These are phyloP conservation scores for Pteropus rufus DNA, from an alignment of 2,797 vertebrate genomes.

Conservation along the genomic window DNA sequence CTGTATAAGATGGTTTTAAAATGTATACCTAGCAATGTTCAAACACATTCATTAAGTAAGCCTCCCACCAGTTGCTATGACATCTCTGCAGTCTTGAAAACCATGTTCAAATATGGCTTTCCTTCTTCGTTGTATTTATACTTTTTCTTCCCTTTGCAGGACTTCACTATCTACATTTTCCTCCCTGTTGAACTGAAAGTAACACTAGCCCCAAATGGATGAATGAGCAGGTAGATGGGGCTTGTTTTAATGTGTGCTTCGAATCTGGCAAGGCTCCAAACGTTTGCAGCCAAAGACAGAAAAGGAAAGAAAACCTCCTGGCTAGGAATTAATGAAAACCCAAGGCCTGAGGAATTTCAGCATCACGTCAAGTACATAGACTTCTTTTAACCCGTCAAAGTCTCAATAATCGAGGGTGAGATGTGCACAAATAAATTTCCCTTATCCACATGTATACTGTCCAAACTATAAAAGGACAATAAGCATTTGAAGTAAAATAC, in stretches of 20 bases:
- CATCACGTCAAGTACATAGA: constrained; percentile 47
- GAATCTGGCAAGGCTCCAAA: constrained; percentile 62
- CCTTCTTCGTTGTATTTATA: not conserved
- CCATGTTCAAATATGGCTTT: not conserved
- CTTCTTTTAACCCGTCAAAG: constrained; percentile 71
- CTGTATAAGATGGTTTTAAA: constrained; percentile 28
- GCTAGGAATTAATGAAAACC: constrained; percentile 75
- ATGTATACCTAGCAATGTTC: constrained; percentile 23
- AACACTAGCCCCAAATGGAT: constrained; percentile 26
- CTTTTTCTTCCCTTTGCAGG: not conserved
- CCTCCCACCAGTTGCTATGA: not conserved
- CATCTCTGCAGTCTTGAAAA: not conserved
- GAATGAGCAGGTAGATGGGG: constrained; percentile 61
- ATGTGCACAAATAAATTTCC: not conserved
- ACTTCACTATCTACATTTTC: not conserved
- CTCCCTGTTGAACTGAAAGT: constrained; percentile 19
- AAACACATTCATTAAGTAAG: not conserved
- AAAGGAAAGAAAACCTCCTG: constrained; percentile 33
- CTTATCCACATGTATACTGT: not conserved
- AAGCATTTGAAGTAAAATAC: constrained; percentile 28
- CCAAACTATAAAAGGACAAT: not conserved
- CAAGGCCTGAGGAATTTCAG: constrained; percentile 43
- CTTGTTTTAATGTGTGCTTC: constrained; percentile 59
- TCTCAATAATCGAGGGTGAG: not conserved
- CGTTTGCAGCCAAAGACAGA: constrained; percentile 61